Evolutionary conservation across 2,113 vertebrate genomes (phyloP).

Genomic region (Meles meles): DNA sequence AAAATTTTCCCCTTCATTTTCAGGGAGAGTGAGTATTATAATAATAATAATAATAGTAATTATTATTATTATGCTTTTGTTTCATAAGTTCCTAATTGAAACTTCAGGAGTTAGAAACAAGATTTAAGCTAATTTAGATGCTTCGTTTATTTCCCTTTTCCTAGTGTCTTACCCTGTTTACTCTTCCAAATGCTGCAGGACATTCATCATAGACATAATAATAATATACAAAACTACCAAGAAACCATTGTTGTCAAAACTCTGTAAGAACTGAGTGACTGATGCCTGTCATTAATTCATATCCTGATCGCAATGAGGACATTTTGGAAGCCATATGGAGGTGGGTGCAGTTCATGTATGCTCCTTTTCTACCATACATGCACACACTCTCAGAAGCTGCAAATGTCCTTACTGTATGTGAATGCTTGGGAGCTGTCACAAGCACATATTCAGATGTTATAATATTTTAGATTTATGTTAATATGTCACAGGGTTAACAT

Average conservation of each 20-base stretch:
- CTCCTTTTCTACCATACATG: neutral
- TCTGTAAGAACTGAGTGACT: neutral
- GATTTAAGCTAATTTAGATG: neutral
- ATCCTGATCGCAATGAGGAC: constrained; percentile 21
- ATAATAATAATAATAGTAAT: neutral
- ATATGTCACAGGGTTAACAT: constrained; percentile 56
- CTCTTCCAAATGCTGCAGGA: neutral
- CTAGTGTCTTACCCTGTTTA: neutral
- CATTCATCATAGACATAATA: neutral
- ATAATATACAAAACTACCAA: neutral
- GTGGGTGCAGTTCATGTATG: neutral
- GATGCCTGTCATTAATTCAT: constrained; percentile 43
- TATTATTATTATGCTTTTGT: neutral
- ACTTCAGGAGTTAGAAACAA: neutral
- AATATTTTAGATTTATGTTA: constrained; percentile 63
- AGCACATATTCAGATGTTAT: constrained; percentile 47
- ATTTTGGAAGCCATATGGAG: constrained; percentile 52
- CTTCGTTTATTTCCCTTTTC: neutral
- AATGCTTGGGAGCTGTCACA: constrained; percentile 48
- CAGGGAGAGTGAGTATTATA: neutral
- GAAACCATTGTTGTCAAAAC: neutral
- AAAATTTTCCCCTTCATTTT: neutral
- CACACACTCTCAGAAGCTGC: neutral
- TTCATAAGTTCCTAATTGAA: neutral
- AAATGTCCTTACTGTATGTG: constrained; percentile 29